Evolutionary conservation across 2,888 invertebrate genomes (phyloP).

Genomic region (Bibio marci): DNA sequence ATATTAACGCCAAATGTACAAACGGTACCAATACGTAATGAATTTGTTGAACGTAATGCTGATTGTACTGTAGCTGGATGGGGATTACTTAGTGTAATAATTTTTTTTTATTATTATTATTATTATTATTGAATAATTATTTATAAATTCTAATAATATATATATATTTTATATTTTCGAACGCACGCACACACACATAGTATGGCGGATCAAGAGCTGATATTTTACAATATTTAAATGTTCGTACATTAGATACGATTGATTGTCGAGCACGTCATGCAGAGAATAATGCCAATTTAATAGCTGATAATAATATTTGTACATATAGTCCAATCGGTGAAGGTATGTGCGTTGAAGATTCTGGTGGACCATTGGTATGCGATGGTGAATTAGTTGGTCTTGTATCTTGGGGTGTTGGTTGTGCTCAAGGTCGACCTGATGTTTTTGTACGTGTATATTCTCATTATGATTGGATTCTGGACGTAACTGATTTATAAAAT

Average conservation of each 20-base stretch:
- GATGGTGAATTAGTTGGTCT: conserved; percentile 13
- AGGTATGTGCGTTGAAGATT: background rate
- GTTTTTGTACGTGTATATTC: conserved; percentile 15
- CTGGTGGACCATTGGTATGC: background rate
- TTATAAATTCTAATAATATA: background rate
- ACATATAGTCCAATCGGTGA: background rate
- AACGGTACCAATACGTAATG: background rate
- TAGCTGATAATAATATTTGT: background rate
- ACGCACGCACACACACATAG: too few relatives aligned
- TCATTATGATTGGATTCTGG: conserved; percentile 13
- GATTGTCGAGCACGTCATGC: background rate
- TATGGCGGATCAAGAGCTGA: background rate
- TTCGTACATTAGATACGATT: background rate
- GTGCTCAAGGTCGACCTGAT: conserved; percentile 16
- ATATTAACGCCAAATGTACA: background rate
- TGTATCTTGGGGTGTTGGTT: conserved; percentile 18
- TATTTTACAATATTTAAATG: background rate
- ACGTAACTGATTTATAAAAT: too few relatives aligned
- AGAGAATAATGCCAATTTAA: background rate
- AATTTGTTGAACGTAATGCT: background rate
- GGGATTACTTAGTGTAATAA: background rate
- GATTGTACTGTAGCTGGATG: background rate
- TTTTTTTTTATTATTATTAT: background rate
- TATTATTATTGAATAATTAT: background rate
- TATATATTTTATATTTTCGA: too few relatives aligned